phyloP scores from a whole-genome alignment of 2,797 vertebrate species.

The Acanthurus tractus region DNA sequence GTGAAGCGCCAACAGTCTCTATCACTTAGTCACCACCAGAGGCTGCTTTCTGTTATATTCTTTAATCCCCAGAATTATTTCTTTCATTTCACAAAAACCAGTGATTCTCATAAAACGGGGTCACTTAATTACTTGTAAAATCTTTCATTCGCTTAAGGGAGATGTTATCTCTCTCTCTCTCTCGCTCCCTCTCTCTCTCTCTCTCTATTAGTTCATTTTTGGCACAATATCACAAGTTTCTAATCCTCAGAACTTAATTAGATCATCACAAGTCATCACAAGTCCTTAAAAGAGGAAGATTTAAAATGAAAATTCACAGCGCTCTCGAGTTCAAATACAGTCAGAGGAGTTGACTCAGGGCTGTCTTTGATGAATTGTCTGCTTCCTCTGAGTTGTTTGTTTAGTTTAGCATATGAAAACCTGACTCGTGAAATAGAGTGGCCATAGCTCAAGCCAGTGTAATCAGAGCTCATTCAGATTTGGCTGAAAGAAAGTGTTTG shows the following conservation, averaged over 20 bases:
- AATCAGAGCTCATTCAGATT: conserved; percentile 70
- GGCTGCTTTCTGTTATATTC: conserved; percentile 26
- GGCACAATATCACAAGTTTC: conserved; percentile 48
- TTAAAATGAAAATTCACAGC: conserved; percentile 43
- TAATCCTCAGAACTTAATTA: conserved; percentile 52
- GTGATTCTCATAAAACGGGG: conserved; percentile 52
- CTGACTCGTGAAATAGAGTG: conserved; percentile 53
- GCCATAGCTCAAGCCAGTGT: conserved; percentile 51
- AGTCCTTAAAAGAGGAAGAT: conserved; percentile 23
- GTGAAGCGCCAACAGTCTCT: conserved; percentile 34
- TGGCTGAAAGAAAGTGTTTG: conserved; percentile 48
- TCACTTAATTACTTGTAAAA: conserved; percentile 55
- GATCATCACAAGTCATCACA: conserved; percentile 55
- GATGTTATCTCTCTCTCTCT: conserved; percentile 38
- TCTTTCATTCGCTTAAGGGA: conserved; percentile 41
- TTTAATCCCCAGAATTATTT: conserved; percentile 49
- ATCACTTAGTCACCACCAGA: conserved; percentile 44
- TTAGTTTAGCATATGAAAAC: conserved; percentile 79
- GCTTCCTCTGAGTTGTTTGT: conserved; percentile 58
- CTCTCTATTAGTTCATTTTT: conserved; percentile 37
- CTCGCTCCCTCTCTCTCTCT: neutral
- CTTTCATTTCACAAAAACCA: conserved; percentile 43
- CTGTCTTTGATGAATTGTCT: conserved; percentile 62
- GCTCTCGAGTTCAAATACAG: conserved; percentile 49
- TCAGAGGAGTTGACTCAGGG: conserved; percentile 50